Evolutionary conservation across 1,140 invertebrate genomes (phyloP).

Genomic region (Drosophila sp.): DNA sequence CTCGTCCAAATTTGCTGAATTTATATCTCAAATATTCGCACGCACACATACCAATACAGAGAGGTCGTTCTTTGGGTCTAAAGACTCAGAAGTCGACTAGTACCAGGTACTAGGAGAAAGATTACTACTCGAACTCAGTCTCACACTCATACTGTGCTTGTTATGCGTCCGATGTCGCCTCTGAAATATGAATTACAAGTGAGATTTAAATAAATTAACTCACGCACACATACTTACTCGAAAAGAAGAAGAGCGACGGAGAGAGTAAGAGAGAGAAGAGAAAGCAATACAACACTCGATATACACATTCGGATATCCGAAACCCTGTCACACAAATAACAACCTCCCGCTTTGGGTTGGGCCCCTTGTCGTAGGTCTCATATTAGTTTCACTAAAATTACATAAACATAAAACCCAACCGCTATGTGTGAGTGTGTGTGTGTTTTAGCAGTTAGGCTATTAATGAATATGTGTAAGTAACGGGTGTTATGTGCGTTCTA

Average conservation of each 20-base stretch:
- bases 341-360: constrained; percentile 1
- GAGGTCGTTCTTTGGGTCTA: constrained; percentile 29
- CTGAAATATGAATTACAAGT: constrained; percentile 80
- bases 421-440: constrained; percentile 9
- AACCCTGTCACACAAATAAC: constrained; percentile 21
- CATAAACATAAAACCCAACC: constrained; percentile 34
- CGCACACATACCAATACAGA: constrained; percentile 22
- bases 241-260: neutral
- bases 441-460: constrained; percentile 16
- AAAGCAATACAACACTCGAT: constrained; percentile 17
- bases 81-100: constrained; percentile 6
- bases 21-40: constrained; percentile 76
- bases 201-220: constrained; percentile 80
- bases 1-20: constrained; percentile 65
- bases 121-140: constrained; percentile 9
- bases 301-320: constrained; percentile 12
- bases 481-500: constrained; percentile 22
- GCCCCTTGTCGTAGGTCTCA: constrained; percentile 29
- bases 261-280: constrained; percentile 2
- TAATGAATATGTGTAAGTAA: constrained; percentile 10
- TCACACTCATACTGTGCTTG: constrained; percentile 37
- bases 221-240: constrained; percentile 45
- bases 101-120: constrained; percentile 1
- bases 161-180: constrained; percentile 66
- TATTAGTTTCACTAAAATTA: constrained; percentile 28